These are phyloP conservation scores for Pachypanchax playfairii DNA, from an alignment of 2,113 vertebrate species.

Conservation along the genomic window DNA sequence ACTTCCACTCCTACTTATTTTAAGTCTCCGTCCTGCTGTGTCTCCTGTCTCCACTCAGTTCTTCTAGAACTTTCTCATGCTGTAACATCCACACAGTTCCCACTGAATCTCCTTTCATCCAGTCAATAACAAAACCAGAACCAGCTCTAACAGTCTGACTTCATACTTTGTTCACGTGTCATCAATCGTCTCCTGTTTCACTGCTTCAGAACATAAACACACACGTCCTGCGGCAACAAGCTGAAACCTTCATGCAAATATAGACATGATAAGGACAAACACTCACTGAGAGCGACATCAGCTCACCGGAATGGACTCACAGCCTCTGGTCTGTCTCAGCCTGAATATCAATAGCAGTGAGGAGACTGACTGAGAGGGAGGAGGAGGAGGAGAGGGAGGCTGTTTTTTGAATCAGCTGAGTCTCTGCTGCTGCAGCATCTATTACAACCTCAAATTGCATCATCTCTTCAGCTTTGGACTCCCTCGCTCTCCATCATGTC, in stretches of 20 bases:
- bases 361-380: constrained; percentile 18
- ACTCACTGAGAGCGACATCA: constrained; percentile 51
- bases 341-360: constrained; percentile 60
- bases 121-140: constrained; percentile 4
- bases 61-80: constrained; percentile 44
- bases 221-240: constrained; percentile 15
- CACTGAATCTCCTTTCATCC: constrained; percentile 8
- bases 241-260: constrained; percentile 38
- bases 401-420: constrained; percentile 59
- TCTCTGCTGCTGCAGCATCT: constrained; percentile 39
- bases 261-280: constrained; percentile 32
- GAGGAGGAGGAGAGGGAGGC: constrained; percentile 32
- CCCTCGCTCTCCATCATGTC: constrained; percentile 30
- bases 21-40: constrained; percentile 13
- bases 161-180: constrained; percentile 6
- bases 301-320: constrained; percentile 59
- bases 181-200: constrained; percentile 4
- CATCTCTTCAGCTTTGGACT: constrained; percentile 19
- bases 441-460: constrained; percentile 32
- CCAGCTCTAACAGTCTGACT: neutral
- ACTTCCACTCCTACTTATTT: constrained; percentile 30
- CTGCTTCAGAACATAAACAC: neutral
- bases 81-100: constrained; percentile 13
- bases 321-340: constrained; percentile 50
- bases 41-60: constrained; percentile 9